These are phyloP conservation scores for Emydocephalus ijimae DNA, from an alignment of 2,113 vertebrate species.

Conservation along the genomic window DNA sequence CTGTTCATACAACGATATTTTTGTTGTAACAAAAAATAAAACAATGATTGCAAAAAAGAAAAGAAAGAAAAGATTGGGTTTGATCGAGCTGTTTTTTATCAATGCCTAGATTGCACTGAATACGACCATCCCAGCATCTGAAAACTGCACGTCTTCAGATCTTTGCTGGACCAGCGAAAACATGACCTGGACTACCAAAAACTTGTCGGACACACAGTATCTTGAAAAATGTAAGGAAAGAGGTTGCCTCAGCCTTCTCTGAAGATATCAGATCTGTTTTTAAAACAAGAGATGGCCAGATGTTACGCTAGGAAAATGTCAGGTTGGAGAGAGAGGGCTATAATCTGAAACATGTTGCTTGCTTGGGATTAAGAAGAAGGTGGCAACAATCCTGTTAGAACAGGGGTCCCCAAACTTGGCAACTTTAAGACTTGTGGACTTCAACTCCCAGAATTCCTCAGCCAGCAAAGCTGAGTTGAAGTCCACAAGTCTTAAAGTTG, in stretches of 20 bases:
- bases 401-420: too few relatives aligned
- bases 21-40: too few relatives aligned
- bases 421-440: too few relatives aligned
- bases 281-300: not conserved
- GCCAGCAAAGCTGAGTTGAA: too few relatives aligned
- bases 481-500: too few relatives aligned
- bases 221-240: constrained; percentile 80
- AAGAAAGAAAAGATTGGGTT: not conserved
- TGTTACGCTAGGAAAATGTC: not conserved
- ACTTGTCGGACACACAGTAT: constrained; percentile 66
- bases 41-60: too few relatives aligned
- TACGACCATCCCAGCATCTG: constrained; percentile 68
- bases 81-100: constrained; percentile 31
- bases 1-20: too few relatives aligned
- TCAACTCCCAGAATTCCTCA: too few relatives aligned
- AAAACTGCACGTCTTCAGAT: constrained; percentile 69
- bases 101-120: constrained; percentile 77
- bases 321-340: not conserved
- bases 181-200: constrained; percentile 70
- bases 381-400: too few relatives aligned
- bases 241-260: not conserved
- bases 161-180: constrained; percentile 75
- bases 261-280: not conserved
- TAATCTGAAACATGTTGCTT: too few relatives aligned
- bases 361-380: too few relatives aligned